phyloP scores from a whole-genome alignment of 2,888 invertebrate genomes.

The Drosophila diplacantha region DNA sequence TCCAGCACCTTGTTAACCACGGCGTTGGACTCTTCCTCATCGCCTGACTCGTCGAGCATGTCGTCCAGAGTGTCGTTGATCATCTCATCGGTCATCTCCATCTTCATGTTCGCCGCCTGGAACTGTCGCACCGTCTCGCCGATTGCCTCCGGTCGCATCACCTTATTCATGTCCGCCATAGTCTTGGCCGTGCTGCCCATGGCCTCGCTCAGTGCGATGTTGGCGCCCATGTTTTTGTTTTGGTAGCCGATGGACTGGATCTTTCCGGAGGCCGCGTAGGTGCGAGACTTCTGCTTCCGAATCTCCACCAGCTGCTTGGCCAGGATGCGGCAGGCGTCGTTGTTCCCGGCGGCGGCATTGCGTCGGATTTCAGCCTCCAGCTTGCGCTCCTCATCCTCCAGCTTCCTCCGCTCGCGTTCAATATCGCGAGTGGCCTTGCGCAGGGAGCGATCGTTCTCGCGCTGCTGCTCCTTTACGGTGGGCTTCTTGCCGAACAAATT shows the following conservation, averaged over 20 bases:
- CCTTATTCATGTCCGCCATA: conserved; percentile 91
- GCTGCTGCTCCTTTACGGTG: conserved; percentile 87
- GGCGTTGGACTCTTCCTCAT: conserved; percentile 92
- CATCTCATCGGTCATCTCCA: conserved; percentile 98
- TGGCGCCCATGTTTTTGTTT: conserved; percentile 93
- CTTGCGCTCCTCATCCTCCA: conserved; percentile 94
- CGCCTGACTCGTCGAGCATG: conserved; percentile 91
- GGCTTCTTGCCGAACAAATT: conserved; percentile 82
- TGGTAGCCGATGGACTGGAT: conserved; percentile 87
- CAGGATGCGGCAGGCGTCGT: conserved; percentile 87
- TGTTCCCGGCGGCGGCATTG: conserved; percentile 91
- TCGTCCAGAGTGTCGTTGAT: conserved; percentile 94
- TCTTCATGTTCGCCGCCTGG: conserved; percentile 88
- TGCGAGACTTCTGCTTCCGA: conserved; percentile 91
- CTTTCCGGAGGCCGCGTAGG: conserved; percentile 89
- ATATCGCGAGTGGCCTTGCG: conserved; percentile 90
- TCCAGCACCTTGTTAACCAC: conserved; percentile 95
- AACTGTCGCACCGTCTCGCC: conserved; percentile 91
- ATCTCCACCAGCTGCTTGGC: conserved; percentile 93
- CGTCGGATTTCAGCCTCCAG: conserved; percentile 94
- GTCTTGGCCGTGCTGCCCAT: conserved; percentile 93
- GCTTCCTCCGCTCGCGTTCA: conserved; percentile 87
- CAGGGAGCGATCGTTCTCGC: conserved; percentile 88
- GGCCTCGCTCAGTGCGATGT: conserved; percentile 90
- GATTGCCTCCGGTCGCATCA: conserved; percentile 91